Base-by-base conservation (phyloP, 2,113 vertebrate genomes). In the Hylia prasina region DNA sequence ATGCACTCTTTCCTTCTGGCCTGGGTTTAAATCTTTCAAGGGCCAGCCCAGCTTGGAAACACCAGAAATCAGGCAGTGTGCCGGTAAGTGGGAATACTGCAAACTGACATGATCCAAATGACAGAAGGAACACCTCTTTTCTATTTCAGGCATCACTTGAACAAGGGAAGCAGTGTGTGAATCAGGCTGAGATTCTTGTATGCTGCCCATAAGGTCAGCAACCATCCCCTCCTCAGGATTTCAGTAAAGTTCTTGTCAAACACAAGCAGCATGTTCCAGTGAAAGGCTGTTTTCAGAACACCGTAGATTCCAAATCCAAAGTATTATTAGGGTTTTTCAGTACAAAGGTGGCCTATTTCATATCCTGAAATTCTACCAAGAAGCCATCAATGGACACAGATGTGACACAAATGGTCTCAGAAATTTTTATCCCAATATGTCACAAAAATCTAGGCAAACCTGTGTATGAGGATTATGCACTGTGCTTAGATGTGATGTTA, bases 361-460 rank as follows among this genome's bases (percentile, higher is more conserved):
- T 13, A 27, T 63, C 21, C 35, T n/a, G 58, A 86, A 82, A 81
- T 71, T 80, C 37, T 68, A 66, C 71, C 39, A 75, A 42, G n/a
- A 88, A 65, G 16, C 51, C 37, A 30, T 70, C 3, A 3, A 23
- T 72, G n/a, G 31, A 24, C 27, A 15, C 13, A 83, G 45, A 16
- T 4, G 2, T 13, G 28, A 11, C 22, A 10, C 27, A 80, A 47
- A 27, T 12, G 0, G 20, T 16, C 33, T 93, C 0, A 0, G 19
- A 65, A 22, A 50, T 35, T 54, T 70, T 70, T 83, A 68, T 70
- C 24, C 40, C 12, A 76, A 33, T 44, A 68, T 73, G 10, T 13
- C 56, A 63, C 1, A 2, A 93, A 82, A 71, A 58, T 81, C 30
- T 51, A 83, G 31, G 51, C 78, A 90, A 82, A 89, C 11, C 13